Evolutionary conservation across 1,140 invertebrate species (phyloP), one percentile per base, ranked within the genome.

Genomic region (Cotesia chilonis): DNA sequence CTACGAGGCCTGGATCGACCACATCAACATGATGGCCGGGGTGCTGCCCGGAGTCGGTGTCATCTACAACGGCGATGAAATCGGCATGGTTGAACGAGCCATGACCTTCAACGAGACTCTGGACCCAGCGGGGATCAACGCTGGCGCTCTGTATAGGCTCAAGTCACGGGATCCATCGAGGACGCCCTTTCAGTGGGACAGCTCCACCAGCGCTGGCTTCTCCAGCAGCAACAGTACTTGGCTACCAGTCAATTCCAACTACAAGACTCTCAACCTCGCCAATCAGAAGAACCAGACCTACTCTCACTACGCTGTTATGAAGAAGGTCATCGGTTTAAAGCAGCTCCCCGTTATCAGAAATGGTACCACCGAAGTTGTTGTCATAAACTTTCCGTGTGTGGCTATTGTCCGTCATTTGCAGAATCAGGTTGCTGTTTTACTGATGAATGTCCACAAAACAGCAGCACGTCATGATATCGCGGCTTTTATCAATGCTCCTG

Each of bases 21-120:
- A 89, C 52, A 83, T 93, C 71, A 89, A 92, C 72, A 92, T 94
- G 87, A 78, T 95, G 28, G 88, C 89, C 6, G 81, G 92, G 6
- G 78, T 94, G 0, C 79, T 95, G 14, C 92, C 92, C 6, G 94
- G 94, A 0, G 89, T 93, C 1, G 88, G 89, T 1, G 88, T 95
- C 1, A 90, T 91, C 60, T 95, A 95, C 84, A 92, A 94, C 85
- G 94, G 92, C 7, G 93, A 94, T 81, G 93, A 94, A 80, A 90
- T 94, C 35, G 93, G 91, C 0, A 92, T 93, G 89, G 76, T 85
- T 61, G 87, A 93, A 80, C 87, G 88, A 0, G 83, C 76, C 63
- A 83, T 91, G 14, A 83, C 86, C 3, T 90, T 80, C 60, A 79
- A 84, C 3, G 80, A 89, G 73, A 88, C 88, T 0, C 54, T 86